Percentiles rank a stretch among this genome's conserved stretches.
phyloP scores from a whole-genome alignment of 2,797 vertebrate species.

The Prionace glauca region DNA sequence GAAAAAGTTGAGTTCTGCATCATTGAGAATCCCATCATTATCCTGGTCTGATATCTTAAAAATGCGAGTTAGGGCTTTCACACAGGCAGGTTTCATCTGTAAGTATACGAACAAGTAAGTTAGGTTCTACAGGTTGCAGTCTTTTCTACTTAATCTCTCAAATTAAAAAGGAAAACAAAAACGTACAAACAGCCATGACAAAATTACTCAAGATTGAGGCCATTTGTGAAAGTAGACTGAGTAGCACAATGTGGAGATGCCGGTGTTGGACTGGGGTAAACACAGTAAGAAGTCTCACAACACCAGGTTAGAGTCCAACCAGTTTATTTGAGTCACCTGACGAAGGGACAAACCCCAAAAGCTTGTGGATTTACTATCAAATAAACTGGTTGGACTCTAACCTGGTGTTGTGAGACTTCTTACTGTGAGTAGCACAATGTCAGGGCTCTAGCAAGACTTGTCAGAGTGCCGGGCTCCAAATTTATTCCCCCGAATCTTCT shows the following conservation, averaged over 20 bases:
- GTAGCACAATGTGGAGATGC: neutral
- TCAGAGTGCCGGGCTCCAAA: neutral
- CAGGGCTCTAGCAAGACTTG: neutral
- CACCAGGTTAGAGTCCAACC: too few species aligned
- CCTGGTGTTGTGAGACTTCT: too few species aligned
- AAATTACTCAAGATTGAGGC: neutral
- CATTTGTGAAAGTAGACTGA: neutral
- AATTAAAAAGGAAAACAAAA: neutral
- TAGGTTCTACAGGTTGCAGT: neutral
- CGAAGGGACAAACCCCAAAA: too few species aligned
- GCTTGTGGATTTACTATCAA: too few species aligned
- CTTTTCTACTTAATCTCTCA: neutral
- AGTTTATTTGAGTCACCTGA: too few species aligned
- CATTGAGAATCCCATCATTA: constrained; percentile 87
- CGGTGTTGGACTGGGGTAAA: too few species aligned
- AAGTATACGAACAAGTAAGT: neutral
- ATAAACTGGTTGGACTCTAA: too few species aligned
- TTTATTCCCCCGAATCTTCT: neutral
- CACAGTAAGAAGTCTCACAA: too few species aligned
- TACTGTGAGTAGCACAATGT: neutral
- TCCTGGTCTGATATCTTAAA: constrained; percentile 92
- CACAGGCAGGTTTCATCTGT: constrained; percentile 85
- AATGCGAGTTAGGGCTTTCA: constrained; percentile 85
- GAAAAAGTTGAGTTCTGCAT: constrained; percentile 90
- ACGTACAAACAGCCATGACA: neutral